Evolutionary conservation across 92 coral and sea anemone genomes (phyloP).

Genomic region (Palythoa grandiflora): DNA sequence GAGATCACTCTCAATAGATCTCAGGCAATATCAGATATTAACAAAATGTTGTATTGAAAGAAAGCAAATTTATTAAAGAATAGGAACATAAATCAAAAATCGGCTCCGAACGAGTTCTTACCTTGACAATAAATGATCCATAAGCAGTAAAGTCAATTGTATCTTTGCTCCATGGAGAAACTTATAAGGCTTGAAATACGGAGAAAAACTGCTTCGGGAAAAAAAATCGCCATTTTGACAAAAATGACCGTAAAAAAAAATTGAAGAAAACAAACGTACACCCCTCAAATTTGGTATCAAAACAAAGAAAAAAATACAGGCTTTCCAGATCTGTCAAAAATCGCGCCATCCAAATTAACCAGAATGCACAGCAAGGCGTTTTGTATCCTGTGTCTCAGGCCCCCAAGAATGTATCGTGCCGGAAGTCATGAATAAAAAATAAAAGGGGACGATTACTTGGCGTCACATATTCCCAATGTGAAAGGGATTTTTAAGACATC

Average conservation of each 20-base stretch:
- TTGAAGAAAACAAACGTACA: background rate
- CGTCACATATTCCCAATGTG: no score
- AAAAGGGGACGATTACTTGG: no score
- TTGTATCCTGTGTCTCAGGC: background rate
- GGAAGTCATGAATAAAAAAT: no score
- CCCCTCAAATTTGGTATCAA: conserved; percentile 17
- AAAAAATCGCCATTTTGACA: background rate
- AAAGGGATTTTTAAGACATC: no score
- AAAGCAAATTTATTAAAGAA: background rate
- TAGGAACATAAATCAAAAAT: background rate
- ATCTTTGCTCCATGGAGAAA: background rate
- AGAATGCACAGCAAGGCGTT: no score
- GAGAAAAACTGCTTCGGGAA: background rate
- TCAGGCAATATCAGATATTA: no score
- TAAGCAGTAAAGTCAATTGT: background rate
- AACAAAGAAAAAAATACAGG: background rate
- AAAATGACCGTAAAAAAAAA: background rate
- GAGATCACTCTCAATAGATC: no score
- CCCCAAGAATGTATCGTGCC: background rate
- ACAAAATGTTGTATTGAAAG: no score
- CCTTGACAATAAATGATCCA: background rate
- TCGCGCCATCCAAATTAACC: background rate
- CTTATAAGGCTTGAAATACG: background rate
- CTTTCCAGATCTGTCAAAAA: background rate
- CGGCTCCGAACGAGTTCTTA: background rate